Conservation (phyloP, 2,888 invertebrate species). For the Sesia apiformis region DNA sequence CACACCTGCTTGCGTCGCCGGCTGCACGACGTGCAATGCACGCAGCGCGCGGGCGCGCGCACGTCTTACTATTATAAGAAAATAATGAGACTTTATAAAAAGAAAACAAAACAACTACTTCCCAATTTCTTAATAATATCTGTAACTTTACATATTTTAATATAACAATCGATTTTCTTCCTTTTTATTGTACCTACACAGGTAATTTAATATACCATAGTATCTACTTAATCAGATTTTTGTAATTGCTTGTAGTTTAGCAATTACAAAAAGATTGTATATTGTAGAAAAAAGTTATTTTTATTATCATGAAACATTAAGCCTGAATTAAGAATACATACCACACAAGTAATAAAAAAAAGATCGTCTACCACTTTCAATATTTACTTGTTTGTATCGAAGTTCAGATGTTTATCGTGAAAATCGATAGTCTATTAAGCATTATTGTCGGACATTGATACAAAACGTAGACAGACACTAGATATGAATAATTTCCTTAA, state of each 20-base stretch:
- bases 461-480: background rate
- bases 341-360: background rate
- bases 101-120: too few relatives aligned
- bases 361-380: background rate
- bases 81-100: background rate
- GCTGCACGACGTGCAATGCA: slow-evolving; percentile 23
- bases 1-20: slow-evolving; percentile 48
- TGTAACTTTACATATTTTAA: too few relatives aligned
- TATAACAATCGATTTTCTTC: too few relatives aligned
- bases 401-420: slow-evolving; percentile 30
- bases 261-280: too few relatives aligned
- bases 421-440: slow-evolving; percentile 33
- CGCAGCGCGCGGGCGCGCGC: slow-evolving; percentile 11
- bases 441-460: slow-evolving; percentile 16
- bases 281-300: too few relatives aligned
- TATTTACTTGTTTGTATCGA: background rate
- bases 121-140: too few relatives aligned
- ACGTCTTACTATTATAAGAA: background rate
- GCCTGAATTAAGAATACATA: background rate
- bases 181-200: too few relatives aligned
- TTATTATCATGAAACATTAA: too few relatives aligned
- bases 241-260: too few relatives aligned
- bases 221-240: too few relatives aligned
- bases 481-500: slow-evolving; percentile 1
- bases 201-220: too few relatives aligned